Evolutionary conservation across 1,140 invertebrate genomes (phyloP).

Genomic region (Scaptomyza hsui): DNA sequence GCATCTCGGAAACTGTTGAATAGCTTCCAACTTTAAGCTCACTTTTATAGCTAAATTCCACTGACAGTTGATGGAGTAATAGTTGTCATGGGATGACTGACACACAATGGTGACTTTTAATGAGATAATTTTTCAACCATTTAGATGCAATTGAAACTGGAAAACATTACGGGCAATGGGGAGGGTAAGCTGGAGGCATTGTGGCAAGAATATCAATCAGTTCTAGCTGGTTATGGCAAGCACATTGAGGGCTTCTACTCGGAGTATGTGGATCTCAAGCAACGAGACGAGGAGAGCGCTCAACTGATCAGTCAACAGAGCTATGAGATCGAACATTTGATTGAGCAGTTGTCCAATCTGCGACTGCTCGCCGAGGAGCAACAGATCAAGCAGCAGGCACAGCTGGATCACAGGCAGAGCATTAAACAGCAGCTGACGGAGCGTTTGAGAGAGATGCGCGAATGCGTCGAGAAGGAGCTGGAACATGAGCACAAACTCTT

Average conservation of each 20-base stretch:
- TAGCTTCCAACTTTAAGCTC: neutral
- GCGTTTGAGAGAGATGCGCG: slow-evolving; percentile 55
- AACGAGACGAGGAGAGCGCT: slow-evolving; percentile 76
- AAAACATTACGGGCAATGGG: slow-evolving; percentile 70
- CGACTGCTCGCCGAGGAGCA: slow-evolving; percentile 66
- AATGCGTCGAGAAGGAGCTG: slow-evolving; percentile 61
- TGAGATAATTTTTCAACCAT: neutral
- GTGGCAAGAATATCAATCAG: slow-evolving; percentile 79
- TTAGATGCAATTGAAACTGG: slow-evolving; percentile 79
- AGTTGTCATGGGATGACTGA: slow-evolving; percentile 38
- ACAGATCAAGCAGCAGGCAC: slow-evolving; percentile 61
- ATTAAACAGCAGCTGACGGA: slow-evolving; percentile 66
- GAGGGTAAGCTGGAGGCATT: slow-evolving; percentile 74
- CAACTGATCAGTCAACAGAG: slow-evolving; percentile 66
- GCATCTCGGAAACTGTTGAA: slow-evolving; percentile 45
- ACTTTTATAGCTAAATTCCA: slow-evolving; percentile 45
- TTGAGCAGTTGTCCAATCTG: slow-evolving; percentile 64
- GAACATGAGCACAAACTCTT: slow-evolving; percentile 54
- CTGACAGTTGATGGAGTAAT: slow-evolving; percentile 23
- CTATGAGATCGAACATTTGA: slow-evolving; percentile 69
- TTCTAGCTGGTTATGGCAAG: slow-evolving; percentile 73
- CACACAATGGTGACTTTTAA: slow-evolving; percentile 47
- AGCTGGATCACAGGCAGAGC: slow-evolving; percentile 60
- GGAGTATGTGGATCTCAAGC: slow-evolving; percentile 81
- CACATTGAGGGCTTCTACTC: slow-evolving; percentile 78